phyloP scores from a whole-genome alignment of 1,140 invertebrate species.

The Littorina saxatilis region DNA sequence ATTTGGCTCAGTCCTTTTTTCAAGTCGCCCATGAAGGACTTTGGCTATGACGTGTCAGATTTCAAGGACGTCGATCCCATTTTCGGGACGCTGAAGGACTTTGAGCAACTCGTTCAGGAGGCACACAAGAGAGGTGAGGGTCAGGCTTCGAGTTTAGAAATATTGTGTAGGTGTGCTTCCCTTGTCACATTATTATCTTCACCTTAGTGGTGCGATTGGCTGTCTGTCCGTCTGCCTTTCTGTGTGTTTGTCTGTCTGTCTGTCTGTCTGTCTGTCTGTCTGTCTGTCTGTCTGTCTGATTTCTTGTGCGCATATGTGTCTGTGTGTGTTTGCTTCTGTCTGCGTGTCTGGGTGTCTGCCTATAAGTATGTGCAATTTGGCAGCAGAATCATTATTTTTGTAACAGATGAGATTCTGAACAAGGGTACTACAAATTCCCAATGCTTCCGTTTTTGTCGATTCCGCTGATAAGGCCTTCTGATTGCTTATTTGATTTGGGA shows the following conservation, averaged over 20 bases:
- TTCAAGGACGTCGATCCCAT: conserved; percentile 84
- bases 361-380: not conserved
- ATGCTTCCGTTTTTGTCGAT: too few species aligned
- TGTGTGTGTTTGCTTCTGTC: not conserved
- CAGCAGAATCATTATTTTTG: too few species aligned
- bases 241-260: not conserved
- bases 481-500: too few species aligned
- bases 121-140: conserved; percentile 70
- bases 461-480: too few species aligned
- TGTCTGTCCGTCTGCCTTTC: not conserved
- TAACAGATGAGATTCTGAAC: too few species aligned
- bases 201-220: not conserved
- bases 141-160: not conserved
- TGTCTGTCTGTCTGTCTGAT: not conserved
- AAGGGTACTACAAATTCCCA: too few species aligned
- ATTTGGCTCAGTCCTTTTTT: conserved; percentile 87
- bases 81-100: conserved; percentile 86
- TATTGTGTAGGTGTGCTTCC: not conserved
- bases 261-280: not conserved
- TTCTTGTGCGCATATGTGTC: not conserved
- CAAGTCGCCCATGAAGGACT: conserved; percentile 83
- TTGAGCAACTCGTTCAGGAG: conserved; percentile 79
- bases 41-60: conserved; percentile 82
- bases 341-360: not conserved
- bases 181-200: too few species aligned